Evolutionary conservation across 2,888 invertebrate species (phyloP).

Genomic region (Exephanes ischioxanthus): DNA sequence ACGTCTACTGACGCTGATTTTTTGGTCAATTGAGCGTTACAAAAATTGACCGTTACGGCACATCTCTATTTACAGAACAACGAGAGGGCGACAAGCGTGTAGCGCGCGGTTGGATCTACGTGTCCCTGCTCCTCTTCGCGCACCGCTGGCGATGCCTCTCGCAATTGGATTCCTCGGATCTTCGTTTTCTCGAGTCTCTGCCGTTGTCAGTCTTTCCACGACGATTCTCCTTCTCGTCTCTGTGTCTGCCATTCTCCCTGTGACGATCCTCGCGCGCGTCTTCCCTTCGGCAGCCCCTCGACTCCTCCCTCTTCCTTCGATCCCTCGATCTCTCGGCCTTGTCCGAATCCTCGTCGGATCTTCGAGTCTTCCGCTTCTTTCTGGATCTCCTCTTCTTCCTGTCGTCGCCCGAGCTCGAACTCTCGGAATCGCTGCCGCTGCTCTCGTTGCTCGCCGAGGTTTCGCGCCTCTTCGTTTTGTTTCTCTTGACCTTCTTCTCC

Average conservation of each 20-base stretch:
- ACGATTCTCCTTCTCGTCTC: slow-evolving; percentile 68
- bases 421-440: slow-evolving; percentile 69
- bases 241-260: slow-evolving; percentile 42
- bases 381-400: slow-evolving; percentile 68
- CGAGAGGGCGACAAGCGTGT: background rate
- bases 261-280: slow-evolving; percentile 36
- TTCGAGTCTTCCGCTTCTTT: slow-evolving; percentile 62
- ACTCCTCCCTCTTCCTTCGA: slow-evolving; percentile 72
- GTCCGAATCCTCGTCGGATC: slow-evolving; percentile 47
- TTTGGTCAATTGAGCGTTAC: no score
- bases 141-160: slow-evolving; percentile 60
- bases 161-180: slow-evolving; percentile 57
- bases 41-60: no score
- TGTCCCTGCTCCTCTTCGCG: slow-evolving; percentile 61
- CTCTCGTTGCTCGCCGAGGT: slow-evolving; percentile 64
- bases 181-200: slow-evolving; percentile 69
- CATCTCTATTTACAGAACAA: slow-evolving; percentile 56
- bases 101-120: slow-evolving; percentile 13
- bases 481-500: slow-evolving; percentile 65
- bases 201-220: slow-evolving; percentile 57
- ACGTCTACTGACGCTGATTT: no score
- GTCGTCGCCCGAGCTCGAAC: slow-evolving; percentile 52
- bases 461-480: slow-evolving; percentile 61
- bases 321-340: slow-evolving; percentile 38
- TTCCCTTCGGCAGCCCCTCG: slow-evolving; percentile 64